Evolutionary conservation across 2,797 vertebrate species (phyloP), one percentile per base, ranked within the genome.

Genomic region (Halcyon chelicuti): DNA sequence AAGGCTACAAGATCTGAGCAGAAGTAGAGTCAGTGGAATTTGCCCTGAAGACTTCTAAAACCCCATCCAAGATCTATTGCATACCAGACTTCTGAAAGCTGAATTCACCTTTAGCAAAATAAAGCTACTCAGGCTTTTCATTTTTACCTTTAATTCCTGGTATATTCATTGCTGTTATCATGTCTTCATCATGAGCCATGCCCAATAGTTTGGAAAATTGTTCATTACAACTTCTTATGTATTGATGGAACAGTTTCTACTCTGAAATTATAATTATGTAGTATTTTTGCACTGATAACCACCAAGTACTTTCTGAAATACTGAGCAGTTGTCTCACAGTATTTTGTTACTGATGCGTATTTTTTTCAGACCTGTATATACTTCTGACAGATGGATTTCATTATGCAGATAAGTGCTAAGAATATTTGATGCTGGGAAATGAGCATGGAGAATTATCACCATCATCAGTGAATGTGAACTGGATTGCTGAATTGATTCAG

Each of bases 381-480:
- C 40, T 86, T 87, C 55, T 94, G 79, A 71, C 51, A 94, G 60
- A 82, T 88, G 35, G 44, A 91, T 94, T 88, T 85, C 6, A 26
- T 95, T 91, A 55, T 86, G 29, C 29, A 47, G 68, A 21, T 52
- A 74, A 74, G 11, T 49, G 33, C 76, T 71, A 61, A 77, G 75
- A 80, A 51, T 88, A 26, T 68, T 92, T 55, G 23, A 18, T 1
- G 1, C 42, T 81, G 26, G 87, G 44, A 91, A 94, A 51, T 47
- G 8, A 80, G 10, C 17, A 5, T 77, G 9, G 71, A 75, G 67
- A 90, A 39, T 51, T 39, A 12, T 77, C 58, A 78, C 19, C 31
- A 16, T 18, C n/a, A 49, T 86, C 49, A 58, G 2, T 46, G 49
- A 80, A 16, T 18, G 33, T 47, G 54, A 90, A 75, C 62, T 68